Percentiles rank a stretch among this genome's conserved stretches.
Conservation (phyloP, 2,797 vertebrate species). For the Pseudocheirus occidentalis region DNA sequence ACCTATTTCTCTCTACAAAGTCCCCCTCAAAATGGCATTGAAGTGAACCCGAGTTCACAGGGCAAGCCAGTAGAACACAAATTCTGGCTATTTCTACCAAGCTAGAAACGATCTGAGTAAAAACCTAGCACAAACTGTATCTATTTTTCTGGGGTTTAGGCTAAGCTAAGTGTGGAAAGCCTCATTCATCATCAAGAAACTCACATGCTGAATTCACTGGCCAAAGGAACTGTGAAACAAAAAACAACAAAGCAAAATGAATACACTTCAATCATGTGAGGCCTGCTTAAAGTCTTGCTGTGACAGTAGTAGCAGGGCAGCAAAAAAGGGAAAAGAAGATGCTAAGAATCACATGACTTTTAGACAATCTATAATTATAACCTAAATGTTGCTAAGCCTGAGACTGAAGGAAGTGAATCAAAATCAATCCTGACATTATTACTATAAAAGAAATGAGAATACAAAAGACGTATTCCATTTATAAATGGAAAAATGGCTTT, state of each 20-base stretch:
- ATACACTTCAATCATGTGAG: neutral
- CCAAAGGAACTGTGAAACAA: neutral
- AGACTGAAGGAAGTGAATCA: neutral
- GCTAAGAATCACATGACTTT: neutral
- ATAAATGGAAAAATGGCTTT: neutral
- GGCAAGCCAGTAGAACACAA: neutral
- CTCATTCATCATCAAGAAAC: neutral
- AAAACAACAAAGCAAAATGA: neutral
- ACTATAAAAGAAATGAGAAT: neutral
- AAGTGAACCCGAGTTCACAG: neutral
- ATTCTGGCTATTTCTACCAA: neutral
- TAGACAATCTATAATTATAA: neutral
- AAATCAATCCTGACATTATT: neutral
- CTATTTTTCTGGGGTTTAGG: neutral
- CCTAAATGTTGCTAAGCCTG: neutral
- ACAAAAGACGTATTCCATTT: neutral
- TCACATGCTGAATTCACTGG: neutral
- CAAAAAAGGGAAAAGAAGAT: neutral
- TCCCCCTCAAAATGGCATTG: neutral
- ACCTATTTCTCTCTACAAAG: neutral
- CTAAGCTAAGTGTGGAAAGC: neutral
- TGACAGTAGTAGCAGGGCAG: neutral
- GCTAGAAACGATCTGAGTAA: neutral
- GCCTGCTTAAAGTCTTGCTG: neutral
- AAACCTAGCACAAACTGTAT: neutral